These are phyloP conservation scores for Clarias gariepinus DNA, from an alignment of 2,113 vertebrate species.

Conservation along the genomic window DNA sequence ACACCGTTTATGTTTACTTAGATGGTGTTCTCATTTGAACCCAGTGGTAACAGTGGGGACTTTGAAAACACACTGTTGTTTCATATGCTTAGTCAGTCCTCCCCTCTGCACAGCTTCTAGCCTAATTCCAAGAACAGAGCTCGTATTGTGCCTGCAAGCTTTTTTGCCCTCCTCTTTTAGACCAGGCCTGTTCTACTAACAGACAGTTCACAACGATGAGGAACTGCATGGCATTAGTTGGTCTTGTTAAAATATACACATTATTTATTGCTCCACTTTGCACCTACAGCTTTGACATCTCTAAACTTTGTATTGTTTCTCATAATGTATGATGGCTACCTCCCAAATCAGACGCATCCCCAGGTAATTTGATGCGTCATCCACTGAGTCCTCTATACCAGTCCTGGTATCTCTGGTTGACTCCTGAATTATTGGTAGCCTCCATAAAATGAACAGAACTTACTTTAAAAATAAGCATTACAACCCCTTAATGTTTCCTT, in stretches of 20 bases:
- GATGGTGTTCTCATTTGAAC: constrained; percentile 42
- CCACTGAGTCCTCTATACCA: background rate
- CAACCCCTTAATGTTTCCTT: background rate
- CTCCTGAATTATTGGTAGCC: background rate
- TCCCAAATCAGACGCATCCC: background rate
- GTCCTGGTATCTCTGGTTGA: background rate
- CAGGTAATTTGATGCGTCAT: background rate
- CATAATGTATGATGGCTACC: background rate
- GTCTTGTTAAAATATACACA: constrained; percentile 27
- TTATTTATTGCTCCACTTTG: background rate
- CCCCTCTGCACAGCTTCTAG: constrained; percentile 41
- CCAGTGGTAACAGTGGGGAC: constrained; percentile 41
- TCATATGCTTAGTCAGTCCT: constrained; percentile 52
- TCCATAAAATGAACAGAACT: background rate
- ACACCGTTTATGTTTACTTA: constrained; percentile 20
- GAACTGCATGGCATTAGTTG: constrained; percentile 5
- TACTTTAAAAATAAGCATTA: background rate
- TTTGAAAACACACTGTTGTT: constrained; percentile 51
- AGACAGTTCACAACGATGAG: constrained; percentile 22
- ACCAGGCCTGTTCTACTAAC: constrained; percentile 39
- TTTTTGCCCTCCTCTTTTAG: constrained; percentile 35
- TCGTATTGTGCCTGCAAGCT: constrained; percentile 47
- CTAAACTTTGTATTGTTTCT: background rate
- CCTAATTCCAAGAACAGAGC: constrained; percentile 53
- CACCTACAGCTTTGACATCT: background rate